phyloP scores from a whole-genome alignment of 2,888 invertebrate genomes.

The Epicampocera succincta region DNA sequence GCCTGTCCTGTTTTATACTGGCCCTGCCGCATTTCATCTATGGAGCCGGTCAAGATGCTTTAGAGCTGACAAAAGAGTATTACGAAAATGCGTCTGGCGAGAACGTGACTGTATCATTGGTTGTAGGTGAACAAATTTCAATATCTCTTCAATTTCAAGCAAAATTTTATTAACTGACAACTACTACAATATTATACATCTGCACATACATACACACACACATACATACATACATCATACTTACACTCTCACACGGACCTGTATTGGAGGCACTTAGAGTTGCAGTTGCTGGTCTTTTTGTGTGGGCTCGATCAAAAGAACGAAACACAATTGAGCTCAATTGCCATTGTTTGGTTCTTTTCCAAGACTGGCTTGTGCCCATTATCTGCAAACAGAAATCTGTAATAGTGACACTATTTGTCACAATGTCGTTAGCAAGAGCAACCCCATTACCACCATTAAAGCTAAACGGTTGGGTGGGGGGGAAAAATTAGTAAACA shows the following conservation, averaged over 20 bases:
- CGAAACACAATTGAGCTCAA: constrained; percentile 47
- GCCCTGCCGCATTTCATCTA: constrained; percentile 85
- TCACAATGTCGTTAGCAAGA: too few species aligned
- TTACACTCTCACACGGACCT: background rate
- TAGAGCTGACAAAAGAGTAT: constrained; percentile 81
- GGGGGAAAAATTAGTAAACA: too few species aligned
- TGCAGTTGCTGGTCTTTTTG: too few species aligned
- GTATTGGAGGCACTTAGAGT: too few species aligned
- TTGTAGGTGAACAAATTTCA: constrained; percentile 74
- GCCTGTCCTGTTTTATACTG: constrained; percentile 84
- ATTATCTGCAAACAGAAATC: constrained; percentile 16
- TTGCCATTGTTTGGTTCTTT: constrained; percentile 37
- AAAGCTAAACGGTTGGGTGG: too few species aligned
- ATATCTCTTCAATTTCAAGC: background rate
- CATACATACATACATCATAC: background rate
- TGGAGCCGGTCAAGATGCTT: constrained; percentile 83
- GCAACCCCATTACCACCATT: too few species aligned
- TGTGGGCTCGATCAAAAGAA: too few species aligned
- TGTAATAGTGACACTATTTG: constrained; percentile 50
- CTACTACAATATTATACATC: too few species aligned
- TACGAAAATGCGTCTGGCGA: constrained; percentile 71
- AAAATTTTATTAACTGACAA: too few species aligned
- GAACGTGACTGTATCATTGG: constrained; percentile 70
- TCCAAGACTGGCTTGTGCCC: constrained; percentile 6
- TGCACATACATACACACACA: background rate